These are phyloP conservation scores for Montipora sp. DNA, from an alignment of 64 coral and sea anemone species.

Conservation along the genomic window DNA sequence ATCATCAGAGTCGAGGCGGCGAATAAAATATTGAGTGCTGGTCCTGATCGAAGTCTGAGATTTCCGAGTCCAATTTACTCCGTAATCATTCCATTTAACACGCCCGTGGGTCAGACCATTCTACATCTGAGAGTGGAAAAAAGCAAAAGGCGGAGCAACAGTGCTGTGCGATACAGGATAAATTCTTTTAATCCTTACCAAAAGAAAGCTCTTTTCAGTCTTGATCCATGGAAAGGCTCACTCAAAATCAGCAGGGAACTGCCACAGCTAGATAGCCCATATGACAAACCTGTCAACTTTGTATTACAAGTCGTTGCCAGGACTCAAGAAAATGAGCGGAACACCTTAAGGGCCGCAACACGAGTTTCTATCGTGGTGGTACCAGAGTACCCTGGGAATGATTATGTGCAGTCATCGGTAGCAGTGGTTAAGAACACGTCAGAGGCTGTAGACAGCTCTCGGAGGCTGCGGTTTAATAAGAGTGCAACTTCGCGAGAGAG, in stretches of 20 bases:
- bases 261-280: neutral
- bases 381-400: slow-evolving; percentile 67
- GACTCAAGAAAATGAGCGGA: slow-evolving; percentile 12
- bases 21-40: neutral
- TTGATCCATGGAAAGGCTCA: slow-evolving; percentile 34
- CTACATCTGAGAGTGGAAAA: slow-evolving; percentile 54
- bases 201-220: slow-evolving; percentile 21
- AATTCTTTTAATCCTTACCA: neutral
- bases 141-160: neutral
- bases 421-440: slow-evolving; percentile 44
- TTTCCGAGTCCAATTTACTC: slow-evolving; percentile 59
- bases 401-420: slow-evolving; percentile 57
- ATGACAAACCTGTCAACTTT: slow-evolving; percentile 2
- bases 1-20: neutral
- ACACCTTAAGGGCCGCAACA: neutral
- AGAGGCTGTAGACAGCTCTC: neutral
- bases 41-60: neutral
- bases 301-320: slow-evolving; percentile 15
- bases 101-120: slow-evolving; percentile 59
- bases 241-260: slow-evolving; percentile 33
- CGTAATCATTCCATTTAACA: slow-evolving; percentile 54
- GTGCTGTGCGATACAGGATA: slow-evolving; percentile 34
- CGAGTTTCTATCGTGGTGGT: slow-evolving; percentile 58
- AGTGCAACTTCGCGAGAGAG: neutral
- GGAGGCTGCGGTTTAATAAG: neutral